Evolutionary conservation across 2,113 vertebrate genomes (phyloP).

Genomic region (Ramphastos sulfuratus): DNA sequence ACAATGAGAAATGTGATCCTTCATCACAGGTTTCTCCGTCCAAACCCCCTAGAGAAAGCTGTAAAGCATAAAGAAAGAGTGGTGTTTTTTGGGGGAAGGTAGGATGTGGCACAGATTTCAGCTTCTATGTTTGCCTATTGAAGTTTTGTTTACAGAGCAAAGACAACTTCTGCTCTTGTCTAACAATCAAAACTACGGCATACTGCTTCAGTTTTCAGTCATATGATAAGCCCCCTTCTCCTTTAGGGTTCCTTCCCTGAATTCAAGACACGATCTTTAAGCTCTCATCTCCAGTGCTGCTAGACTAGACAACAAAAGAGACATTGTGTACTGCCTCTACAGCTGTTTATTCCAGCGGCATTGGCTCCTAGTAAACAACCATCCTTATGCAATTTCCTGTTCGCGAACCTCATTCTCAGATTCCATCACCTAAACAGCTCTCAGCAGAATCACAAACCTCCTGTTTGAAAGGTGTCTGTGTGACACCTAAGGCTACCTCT

Average conservation of each 20-base stretch:
- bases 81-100: no score
- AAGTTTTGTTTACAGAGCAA: neutral
- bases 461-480: neutral
- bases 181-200: neutral
- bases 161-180: neutral
- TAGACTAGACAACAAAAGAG: constrained; percentile 58
- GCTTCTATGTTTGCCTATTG: neutral
- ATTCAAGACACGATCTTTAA: neutral
- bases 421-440: constrained; percentile 2
- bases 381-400: constrained; percentile 22
- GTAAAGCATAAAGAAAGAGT: neutral
- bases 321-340: constrained; percentile 54
- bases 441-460: neutral
- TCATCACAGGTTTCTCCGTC: neutral
- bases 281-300: constrained; percentile 4
- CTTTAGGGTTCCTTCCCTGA: neutral
- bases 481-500: neutral
- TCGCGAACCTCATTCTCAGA: neutral
- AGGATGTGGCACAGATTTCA: neutral
- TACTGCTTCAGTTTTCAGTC: neutral
- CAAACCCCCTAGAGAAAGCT: neutral
- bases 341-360: constrained; percentile 54
- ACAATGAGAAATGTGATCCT: neutral
- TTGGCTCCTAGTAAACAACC: constrained; percentile 27
- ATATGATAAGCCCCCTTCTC: constrained; percentile 11